A percentile compares a stretch with the other conserved stretches of the same genome.
These are phyloP conservation scores for Sminthurides bifidus DNA, from an alignment of 1,140 invertebrate species.

Conservation along the genomic window DNA sequence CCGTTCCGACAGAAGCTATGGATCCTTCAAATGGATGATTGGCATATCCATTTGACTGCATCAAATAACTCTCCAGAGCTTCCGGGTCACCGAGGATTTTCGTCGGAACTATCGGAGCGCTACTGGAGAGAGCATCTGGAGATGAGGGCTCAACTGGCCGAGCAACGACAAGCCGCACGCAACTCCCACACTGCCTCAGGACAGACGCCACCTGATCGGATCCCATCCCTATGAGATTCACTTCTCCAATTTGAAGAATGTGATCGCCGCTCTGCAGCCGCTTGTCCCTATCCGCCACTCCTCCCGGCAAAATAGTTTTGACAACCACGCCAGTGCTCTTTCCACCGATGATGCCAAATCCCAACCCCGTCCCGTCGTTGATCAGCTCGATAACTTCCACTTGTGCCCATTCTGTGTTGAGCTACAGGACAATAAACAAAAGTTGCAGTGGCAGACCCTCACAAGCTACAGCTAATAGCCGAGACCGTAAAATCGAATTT, in stretches of 20 bases:
- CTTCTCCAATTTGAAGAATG: slow-evolving; percentile 73
- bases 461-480: neutral
- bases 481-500: neutral
- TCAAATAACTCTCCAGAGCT: slow-evolving; percentile 69
- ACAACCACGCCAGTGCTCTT: slow-evolving; percentile 92
- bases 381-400: slow-evolving; percentile 89
- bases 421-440: slow-evolving; percentile 10
- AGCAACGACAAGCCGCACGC: slow-evolving; percentile 80
- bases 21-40: slow-evolving; percentile 13
- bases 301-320: slow-evolving; percentile 76
- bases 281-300: slow-evolving; percentile 73
- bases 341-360: slow-evolving; percentile 91
- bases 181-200: slow-evolving; percentile 69
- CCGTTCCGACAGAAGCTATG: too few species aligned
- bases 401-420: slow-evolving; percentile 79
- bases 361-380: slow-evolving; percentile 89
- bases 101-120: slow-evolving; percentile 69
- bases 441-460: too few species aligned
- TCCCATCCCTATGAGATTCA: slow-evolving; percentile 79
- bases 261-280: slow-evolving; percentile 83
- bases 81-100: slow-evolving; percentile 71
- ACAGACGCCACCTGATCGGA: slow-evolving; percentile 88
- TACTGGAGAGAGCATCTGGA: slow-evolving; percentile 54
- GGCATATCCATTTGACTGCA: slow-evolving; percentile 55
- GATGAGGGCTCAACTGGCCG: slow-evolving; percentile 64